Evolutionary conservation across 2,113 vertebrate species (phyloP).

Genomic region (Melanotaenia duboulayi): DNA sequence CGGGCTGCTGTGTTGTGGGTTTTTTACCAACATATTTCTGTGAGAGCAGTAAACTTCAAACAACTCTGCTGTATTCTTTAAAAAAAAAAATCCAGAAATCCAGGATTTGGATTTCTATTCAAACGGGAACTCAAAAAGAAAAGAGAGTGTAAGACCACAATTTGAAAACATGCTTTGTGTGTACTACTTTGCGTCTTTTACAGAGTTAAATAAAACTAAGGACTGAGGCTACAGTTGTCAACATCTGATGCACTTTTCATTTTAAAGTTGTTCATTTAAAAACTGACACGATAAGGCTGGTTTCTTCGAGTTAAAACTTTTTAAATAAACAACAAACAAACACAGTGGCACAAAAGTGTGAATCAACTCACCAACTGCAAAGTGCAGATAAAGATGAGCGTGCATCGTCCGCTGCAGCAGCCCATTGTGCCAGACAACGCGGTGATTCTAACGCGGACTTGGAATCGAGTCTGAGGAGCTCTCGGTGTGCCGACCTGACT

Average conservation of each 20-base stretch:
- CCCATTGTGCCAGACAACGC: slow-evolving; percentile 82
- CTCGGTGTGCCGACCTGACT: slow-evolving; percentile 43
- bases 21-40: slow-evolving; percentile 16
- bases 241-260: not conserved
- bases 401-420: slow-evolving; percentile 90
- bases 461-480: slow-evolving; percentile 41
- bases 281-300: not conserved
- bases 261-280: not conserved
- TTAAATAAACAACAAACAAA: not conserved
- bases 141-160: not conserved
- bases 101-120: not conserved
- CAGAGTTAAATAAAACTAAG: not conserved
- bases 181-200: not conserved
- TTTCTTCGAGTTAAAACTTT: slow-evolving; percentile 11
- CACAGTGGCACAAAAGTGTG: not conserved
- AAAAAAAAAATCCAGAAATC: slow-evolving; percentile 2
- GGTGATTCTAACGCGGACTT: slow-evolving; percentile 30
- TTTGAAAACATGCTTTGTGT: too few relatives aligned
- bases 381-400: slow-evolving; percentile 88
- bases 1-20: not conserved
- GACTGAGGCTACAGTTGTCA: not conserved
- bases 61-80: not conserved
- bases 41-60: slow-evolving; percentile 3
- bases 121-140: not conserved
- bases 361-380: slow-evolving; percentile 89